Evolutionary conservation across 1,140 invertebrate genomes (phyloP), one percentile per base, ranked within the genome.

Genomic region (Hestina assimilis): DNA sequence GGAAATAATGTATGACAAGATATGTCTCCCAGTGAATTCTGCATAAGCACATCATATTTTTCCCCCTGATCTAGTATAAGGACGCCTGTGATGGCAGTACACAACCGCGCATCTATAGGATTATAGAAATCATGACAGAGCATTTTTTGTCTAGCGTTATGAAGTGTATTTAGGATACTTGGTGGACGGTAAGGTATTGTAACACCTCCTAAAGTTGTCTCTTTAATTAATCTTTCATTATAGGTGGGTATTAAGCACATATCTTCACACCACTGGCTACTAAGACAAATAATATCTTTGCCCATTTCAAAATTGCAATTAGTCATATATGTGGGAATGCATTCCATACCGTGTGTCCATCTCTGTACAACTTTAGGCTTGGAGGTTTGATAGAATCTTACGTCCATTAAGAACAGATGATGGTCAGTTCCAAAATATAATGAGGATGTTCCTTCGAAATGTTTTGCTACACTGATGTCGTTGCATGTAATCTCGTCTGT

Each of bases 181-280:
- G 81, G 83, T 2, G 82, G 82, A 1, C 82, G 70, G 31, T 79
- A 88, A 0, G 85, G 81, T 21, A 83, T 69, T 0, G 58, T 64
- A 0, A 83, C 63, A 24, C 74, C 69, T 1, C 56, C 58, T 0
- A 69, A 48, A 40, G 73, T 63, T 2, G 59, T 19, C 0, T 67
- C 58, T 15, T 66, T 71, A 2, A 52, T 67, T 6, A 69, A 19
- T 7, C 47, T 63, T 31, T 79, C 63, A 15, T 59, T 63, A 40
- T 75, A 72, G 40, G 72, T 83, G 6, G 69, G 69, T 8, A 85
- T 47, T 3, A 88, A 61, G 52, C 81, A 84, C 67, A 80, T 75
- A 57, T 88, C 83, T 24, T 82, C 80, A 59, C 75, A 80, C 83
- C 84, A 86, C 29, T 86, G 84, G 47, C 84, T 85, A 24, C 70